Percentiles rank a stretch among this genome's conserved stretches.
Conservation (phyloP, 2,113 vertebrate genomes). For the Nibea albiflora region DNA sequence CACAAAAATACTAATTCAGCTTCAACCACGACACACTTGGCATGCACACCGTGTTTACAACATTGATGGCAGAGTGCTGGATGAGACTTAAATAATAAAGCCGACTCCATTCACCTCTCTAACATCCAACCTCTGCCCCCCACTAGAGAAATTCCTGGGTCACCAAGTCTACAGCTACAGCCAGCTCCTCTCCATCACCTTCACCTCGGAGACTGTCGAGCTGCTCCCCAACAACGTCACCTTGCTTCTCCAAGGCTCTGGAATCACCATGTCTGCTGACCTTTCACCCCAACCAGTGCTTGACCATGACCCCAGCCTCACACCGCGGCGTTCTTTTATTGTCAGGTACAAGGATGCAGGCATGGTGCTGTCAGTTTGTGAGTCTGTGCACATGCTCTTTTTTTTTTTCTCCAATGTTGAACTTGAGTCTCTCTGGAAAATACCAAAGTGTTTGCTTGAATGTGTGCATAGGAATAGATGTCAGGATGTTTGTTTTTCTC, state of each 20-base stretch:
- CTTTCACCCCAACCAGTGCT: conserved; percentile 41
- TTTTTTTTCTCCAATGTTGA: not conserved
- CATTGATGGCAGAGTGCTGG: not conserved
- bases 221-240: conserved; percentile 68
- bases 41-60: conserved; percentile 8
- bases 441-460: conserved; percentile 25
- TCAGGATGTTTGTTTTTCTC: conserved; percentile 44
- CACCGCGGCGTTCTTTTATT: conserved; percentile 66
- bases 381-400: conserved; percentile 17
- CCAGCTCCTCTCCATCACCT: conserved; percentile 86
- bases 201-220: conserved; percentile 72
- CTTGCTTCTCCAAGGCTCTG: conserved; percentile 87
- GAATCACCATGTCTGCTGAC: conserved; percentile 75
- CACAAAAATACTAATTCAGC: conserved; percentile 10
- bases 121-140: conserved; percentile 33
- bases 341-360: conserved; percentile 76
- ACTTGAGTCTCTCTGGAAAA: conserved; percentile 29
- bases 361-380: conserved; percentile 11
- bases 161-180: conserved; percentile 89
- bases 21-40: conserved; percentile 6
- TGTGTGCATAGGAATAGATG: conserved; percentile 29
- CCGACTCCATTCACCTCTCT: conserved; percentile 30
- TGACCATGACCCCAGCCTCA: conserved; percentile 2
- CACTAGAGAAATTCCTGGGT: conserved; percentile 89
- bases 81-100: conserved; percentile 24